A percentile compares a stretch with the other conserved stretches of the same genome.
Evolutionary conservation across 2,888 invertebrate species (phyloP).

Genomic region (Ectemnius lituratus): DNA sequence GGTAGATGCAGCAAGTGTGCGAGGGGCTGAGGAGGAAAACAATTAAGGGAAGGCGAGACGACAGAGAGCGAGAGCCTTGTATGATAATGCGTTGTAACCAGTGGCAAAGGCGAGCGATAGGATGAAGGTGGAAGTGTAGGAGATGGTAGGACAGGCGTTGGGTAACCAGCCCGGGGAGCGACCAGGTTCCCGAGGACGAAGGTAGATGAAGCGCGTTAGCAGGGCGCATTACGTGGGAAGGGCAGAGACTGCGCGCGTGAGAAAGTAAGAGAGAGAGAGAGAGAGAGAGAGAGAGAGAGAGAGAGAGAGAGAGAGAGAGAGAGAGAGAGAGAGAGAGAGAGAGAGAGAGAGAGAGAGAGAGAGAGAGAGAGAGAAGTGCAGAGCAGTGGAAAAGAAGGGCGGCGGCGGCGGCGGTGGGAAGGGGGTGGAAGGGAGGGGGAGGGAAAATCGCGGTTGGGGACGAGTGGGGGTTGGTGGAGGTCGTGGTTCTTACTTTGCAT

Average conservation of each 20-base stretch:
- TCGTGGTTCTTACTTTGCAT: slow-evolving; percentile 77
- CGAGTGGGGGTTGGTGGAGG: slow-evolving; percentile 50
- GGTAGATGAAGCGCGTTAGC: slow-evolving; percentile 19
- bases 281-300: slow-evolving; percentile 34
- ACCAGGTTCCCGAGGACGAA: slow-evolving; percentile 21
- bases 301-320: slow-evolving; percentile 34
- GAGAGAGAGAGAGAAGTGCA: slow-evolving; percentile 30
- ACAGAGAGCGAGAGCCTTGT: slow-evolving; percentile 66
- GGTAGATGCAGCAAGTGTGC: not conserved
- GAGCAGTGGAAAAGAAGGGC: slow-evolving; percentile 29
- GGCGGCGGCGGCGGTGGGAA: slow-evolving; percentile 27
- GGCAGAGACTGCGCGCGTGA: slow-evolving; percentile 32
- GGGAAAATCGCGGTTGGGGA: slow-evolving; percentile 34
- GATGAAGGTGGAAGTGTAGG: slow-evolving; percentile 65
- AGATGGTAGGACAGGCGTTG: slow-evolving; percentile 29
- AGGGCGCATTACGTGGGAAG: slow-evolving; percentile 24
- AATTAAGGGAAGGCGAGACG: slow-evolving; percentile 66
- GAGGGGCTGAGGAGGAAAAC: slow-evolving; percentile 62
- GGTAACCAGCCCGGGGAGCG: slow-evolving; percentile 17
- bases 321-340: slow-evolving; percentile 34
- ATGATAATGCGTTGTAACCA: slow-evolving; percentile 75
- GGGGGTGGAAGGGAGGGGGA: slow-evolving; percentile 28
- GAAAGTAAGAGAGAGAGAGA: slow-evolving; percentile 27
- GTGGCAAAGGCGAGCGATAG: slow-evolving; percentile 64
- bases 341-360: slow-evolving; percentile 34